phyloP scores from a whole-genome alignment of 2,113 vertebrate genomes.

The Larimichthys polyactis region DNA sequence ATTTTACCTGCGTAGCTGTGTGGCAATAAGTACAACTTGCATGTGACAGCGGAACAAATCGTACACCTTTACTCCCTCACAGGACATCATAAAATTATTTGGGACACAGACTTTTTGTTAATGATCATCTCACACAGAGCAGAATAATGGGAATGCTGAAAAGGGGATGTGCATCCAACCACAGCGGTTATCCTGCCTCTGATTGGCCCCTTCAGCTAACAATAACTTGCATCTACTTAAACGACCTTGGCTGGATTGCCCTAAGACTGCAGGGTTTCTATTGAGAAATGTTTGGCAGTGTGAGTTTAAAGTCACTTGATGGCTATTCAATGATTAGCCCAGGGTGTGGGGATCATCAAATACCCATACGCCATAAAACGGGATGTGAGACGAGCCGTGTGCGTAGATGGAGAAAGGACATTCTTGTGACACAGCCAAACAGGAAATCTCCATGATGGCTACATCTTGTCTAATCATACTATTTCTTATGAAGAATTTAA shows the following conservation, averaged over 20 bases:
- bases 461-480: conserved; percentile 42
- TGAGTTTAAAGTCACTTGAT: conserved; percentile 56
- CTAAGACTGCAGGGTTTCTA: conserved; percentile 14
- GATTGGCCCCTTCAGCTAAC: conserved; percentile 37
- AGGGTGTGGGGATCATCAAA: conserved; percentile 55
- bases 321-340: conserved; percentile 73
- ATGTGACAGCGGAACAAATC: background rate
- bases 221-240: conserved; percentile 37
- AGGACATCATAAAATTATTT: conserved; percentile 43
- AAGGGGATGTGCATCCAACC: conserved; percentile 47
- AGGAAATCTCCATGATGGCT: conserved; percentile 61
- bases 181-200: conserved; percentile 26
- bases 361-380: conserved; percentile 52
- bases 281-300: conserved; percentile 37
- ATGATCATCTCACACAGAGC: conserved; percentile 54
- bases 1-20: background rate
- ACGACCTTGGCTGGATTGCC: conserved; percentile 43
- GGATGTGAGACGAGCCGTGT: conserved; percentile 35
- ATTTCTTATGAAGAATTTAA: conserved; percentile 26
- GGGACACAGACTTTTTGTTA: conserved; percentile 50
- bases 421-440: conserved; percentile 60
- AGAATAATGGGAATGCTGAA: conserved; percentile 22
- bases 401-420: conserved; percentile 50
- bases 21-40: conserved; percentile 13
- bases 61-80: conserved; percentile 14